These are phyloP conservation scores for Apistogramma diplotaenia DNA, from an alignment of 2,113 vertebrate species.

Conservation along the genomic window DNA sequence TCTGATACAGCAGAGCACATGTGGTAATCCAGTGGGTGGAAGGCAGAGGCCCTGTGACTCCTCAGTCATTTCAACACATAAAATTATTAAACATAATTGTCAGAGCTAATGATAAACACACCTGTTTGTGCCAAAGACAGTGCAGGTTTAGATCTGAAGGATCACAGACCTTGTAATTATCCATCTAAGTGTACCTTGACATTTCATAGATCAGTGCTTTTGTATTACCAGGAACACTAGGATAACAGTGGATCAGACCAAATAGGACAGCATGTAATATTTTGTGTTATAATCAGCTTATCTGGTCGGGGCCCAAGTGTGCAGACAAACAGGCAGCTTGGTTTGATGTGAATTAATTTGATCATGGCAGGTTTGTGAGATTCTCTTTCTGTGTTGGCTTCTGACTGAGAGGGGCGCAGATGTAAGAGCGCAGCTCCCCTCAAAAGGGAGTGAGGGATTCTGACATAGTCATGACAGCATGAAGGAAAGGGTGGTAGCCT, in stretches of 20 bases:
- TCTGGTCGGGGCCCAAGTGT: slow-evolving; percentile 60
- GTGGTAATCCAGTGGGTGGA: neutral
- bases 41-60: neutral
- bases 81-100: slow-evolving; percentile 3
- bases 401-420: slow-evolving; percentile 30
- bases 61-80: neutral
- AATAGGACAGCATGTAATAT: slow-evolving; percentile 72
- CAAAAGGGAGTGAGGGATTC: slow-evolving; percentile 22
- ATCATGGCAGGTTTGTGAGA: slow-evolving; percentile 58
- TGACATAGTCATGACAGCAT: slow-evolving; percentile 35
- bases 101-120: neutral
- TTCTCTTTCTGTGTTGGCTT: slow-evolving; percentile 32
- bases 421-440: slow-evolving; percentile 31
- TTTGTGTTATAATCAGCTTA: slow-evolving; percentile 74
- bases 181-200: slow-evolving; percentile 51
- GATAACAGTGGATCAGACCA: slow-evolving; percentile 71
- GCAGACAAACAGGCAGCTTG: slow-evolving; percentile 60
- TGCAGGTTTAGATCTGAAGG: neutral
- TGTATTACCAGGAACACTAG: slow-evolving; percentile 48
- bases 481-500: slow-evolving; percentile 19
- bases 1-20: neutral
- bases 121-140: neutral
- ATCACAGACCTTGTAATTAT: slow-evolving; percentile 46
- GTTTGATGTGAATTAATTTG: slow-evolving; percentile 64
- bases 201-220: slow-evolving; percentile 60